A percentile compares a stretch with the other conserved stretches of the same genome.
phyloP scores from a whole-genome alignment of 2,888 invertebrate species.

The Daptonema setosum region DNA sequence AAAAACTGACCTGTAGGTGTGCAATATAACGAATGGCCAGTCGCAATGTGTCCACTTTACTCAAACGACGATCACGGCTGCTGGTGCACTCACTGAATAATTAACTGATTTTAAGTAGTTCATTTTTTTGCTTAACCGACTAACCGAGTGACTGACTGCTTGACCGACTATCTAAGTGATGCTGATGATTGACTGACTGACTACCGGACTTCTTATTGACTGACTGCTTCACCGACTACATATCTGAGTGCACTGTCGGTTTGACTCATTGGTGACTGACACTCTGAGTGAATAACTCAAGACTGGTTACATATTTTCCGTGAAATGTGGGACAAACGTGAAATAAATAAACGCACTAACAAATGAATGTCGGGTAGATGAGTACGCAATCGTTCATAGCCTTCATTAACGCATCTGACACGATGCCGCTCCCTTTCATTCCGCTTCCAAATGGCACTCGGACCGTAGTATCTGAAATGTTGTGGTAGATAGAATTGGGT shows the following conservation, averaged over 20 bases:
- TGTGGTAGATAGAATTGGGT: too few relatives aligned
- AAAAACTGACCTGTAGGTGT: slow-evolving; percentile 24
- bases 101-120: not conserved
- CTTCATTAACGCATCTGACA: slow-evolving; percentile 29
- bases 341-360: slow-evolving; percentile 8
- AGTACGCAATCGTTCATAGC: slow-evolving; percentile 26
- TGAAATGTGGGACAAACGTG: not conserved
- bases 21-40: slow-evolving; percentile 28
- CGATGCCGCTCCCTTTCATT: slow-evolving; percentile 29
- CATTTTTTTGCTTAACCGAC: not conserved
- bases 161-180: too few relatives aligned
- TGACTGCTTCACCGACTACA: not conserved
- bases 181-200: not conserved
- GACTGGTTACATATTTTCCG: not conserved
- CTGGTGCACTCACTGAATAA: not conserved
- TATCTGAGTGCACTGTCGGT: too few relatives aligned
- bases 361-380: slow-evolving; percentile 28
- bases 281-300: not conserved
- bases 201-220: not conserved
- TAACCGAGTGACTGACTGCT: not conserved
- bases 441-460: slow-evolving; percentile 23
- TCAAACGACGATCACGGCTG: slow-evolving; percentile 16
- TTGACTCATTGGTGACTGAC: too few relatives aligned
- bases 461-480: slow-evolving; percentile 12
- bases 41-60: slow-evolving; percentile 30